Evolutionary conservation across 2,113 vertebrate genomes (phyloP).

Genomic region (Laticauda laticaudata): DNA sequence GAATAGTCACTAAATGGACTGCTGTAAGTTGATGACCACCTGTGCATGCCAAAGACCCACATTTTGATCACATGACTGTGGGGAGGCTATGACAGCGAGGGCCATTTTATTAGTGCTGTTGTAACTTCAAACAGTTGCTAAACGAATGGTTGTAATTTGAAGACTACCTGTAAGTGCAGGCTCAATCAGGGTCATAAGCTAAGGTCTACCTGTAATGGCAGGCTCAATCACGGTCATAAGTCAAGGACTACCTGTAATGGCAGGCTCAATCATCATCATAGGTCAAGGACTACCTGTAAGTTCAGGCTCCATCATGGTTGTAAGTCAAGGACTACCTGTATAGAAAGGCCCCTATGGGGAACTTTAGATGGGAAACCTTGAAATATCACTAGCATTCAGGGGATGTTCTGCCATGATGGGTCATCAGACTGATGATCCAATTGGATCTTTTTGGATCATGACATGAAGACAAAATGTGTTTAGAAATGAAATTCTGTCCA

Average conservation of each 20-base stretch:
- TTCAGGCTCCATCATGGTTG: fast-evolving
- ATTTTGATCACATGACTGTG: too few relatives aligned
- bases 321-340: neutral
- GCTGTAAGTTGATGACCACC: too few relatives aligned
- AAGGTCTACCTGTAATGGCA: neutral
- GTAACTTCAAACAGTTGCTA: too few relatives aligned
- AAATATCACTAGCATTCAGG: neutral
- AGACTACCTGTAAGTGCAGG: too few relatives aligned
- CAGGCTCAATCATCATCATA: too few relatives aligned
- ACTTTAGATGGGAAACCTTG: neutral
- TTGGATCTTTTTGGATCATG: neutral
- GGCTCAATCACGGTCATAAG: neutral
- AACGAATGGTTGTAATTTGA: too few relatives aligned
- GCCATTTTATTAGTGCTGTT: too few relatives aligned
- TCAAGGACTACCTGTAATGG: too few relatives aligned
- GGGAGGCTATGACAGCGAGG: too few relatives aligned
- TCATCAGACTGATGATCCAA: neutral
- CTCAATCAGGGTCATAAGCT: too few relatives aligned
- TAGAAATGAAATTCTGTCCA: neutral
- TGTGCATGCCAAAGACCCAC: too few relatives aligned
- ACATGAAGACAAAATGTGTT: neutral
- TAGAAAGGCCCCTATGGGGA: neutral
- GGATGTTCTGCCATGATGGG: neutral
- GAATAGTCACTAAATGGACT: neutral
- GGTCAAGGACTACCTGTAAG: neutral